phyloP scores from a whole-genome alignment of 2,888 invertebrate genomes.

The Spisula solida region DNA sequence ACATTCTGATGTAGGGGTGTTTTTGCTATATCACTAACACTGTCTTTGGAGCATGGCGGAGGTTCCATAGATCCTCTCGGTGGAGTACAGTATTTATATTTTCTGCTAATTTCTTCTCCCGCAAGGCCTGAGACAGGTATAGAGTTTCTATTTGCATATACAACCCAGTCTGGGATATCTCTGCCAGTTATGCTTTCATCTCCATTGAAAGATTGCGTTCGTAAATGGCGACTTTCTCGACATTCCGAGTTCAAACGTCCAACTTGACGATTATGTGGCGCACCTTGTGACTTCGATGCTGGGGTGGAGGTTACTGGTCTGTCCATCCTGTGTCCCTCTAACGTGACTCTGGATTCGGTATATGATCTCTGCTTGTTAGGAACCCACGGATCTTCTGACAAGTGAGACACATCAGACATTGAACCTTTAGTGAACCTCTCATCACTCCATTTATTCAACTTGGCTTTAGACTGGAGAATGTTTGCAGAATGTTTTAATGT shows the following conservation, averaged over 20 bases:
- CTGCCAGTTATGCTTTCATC: constrained; percentile 66
- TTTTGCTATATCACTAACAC: constrained; percentile 37
- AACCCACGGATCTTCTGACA: constrained; percentile 80
- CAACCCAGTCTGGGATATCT: constrained; percentile 82
- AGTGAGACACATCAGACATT: constrained; percentile 72
- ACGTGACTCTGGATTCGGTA: constrained; percentile 55
- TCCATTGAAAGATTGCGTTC: constrained; percentile 65
- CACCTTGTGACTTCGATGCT: constrained; percentile 13
- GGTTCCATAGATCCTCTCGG: constrained; percentile 69
- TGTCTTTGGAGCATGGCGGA: constrained; percentile 34
- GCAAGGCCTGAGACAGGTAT: constrained; percentile 73
- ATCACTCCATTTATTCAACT: constrained; percentile 71
- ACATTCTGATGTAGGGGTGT: constrained; percentile 50
- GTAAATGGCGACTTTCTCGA: constrained; percentile 41
- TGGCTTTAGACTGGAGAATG: constrained; percentile 68
- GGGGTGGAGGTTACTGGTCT: background rate
- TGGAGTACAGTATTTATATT: constrained; percentile 73
- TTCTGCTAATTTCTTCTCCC: constrained; percentile 55
- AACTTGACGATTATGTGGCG: constrained; percentile 43
- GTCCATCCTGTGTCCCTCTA: constrained; percentile 10
- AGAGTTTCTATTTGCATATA: constrained; percentile 81
- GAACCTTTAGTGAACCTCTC: constrained; percentile 78
- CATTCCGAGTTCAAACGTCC: constrained; percentile 51
- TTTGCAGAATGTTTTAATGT: constrained; percentile 65
- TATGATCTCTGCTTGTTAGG: constrained; percentile 65